Conservation (phyloP, 2,888 invertebrate genomes). For the Furcula furcula region DNA sequence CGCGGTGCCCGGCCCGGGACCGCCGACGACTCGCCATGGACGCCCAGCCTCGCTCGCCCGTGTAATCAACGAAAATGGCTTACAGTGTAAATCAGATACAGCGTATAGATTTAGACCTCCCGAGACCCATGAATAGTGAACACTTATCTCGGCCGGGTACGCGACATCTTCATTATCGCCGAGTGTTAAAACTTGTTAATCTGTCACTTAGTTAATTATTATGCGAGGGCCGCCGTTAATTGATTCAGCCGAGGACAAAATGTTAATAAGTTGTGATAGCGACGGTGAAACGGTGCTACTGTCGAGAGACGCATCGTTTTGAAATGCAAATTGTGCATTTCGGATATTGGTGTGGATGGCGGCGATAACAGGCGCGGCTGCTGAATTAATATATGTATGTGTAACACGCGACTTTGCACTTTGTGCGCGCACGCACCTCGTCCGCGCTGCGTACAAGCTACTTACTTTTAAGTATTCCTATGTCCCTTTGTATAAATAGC, state of each 20-base stretch:
- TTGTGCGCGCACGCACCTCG: conserved; percentile 19
- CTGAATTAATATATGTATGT: conserved; percentile 57
- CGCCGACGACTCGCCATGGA: conserved; percentile 30
- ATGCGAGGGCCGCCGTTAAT: conserved; percentile 70
- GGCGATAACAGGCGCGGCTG: conserved; percentile 46
- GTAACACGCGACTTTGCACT: conserved; percentile 63
- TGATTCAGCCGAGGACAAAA: conserved; percentile 75
- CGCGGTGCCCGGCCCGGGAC: conserved; percentile 29
- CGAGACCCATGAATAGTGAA: conserved; percentile 43
- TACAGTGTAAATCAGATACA: conserved; percentile 28
- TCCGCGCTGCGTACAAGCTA: too few species aligned
- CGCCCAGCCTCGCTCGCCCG: conserved; percentile 21
- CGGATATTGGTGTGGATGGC: conserved; percentile 57
- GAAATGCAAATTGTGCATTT: conserved; percentile 63
- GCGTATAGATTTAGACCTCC: conserved; percentile 37
- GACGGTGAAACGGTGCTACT: conserved; percentile 29
- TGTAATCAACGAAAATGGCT: conserved; percentile 24
- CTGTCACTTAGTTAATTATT: conserved; percentile 75
- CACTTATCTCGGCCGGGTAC: conserved; percentile 42
- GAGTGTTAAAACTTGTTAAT: conserved; percentile 79
- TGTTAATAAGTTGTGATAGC: conserved; percentile 74
- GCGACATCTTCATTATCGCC: conserved; percentile 75
- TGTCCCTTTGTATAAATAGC: too few species aligned
- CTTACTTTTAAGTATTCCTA: too few species aligned
- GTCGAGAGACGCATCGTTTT: conserved; percentile 35